A percentile compares a stretch with the other conserved stretches of the same genome.
Conservation (phyloP, 2,888 invertebrate genomes). For the Drosophila aldrichi region DNA sequence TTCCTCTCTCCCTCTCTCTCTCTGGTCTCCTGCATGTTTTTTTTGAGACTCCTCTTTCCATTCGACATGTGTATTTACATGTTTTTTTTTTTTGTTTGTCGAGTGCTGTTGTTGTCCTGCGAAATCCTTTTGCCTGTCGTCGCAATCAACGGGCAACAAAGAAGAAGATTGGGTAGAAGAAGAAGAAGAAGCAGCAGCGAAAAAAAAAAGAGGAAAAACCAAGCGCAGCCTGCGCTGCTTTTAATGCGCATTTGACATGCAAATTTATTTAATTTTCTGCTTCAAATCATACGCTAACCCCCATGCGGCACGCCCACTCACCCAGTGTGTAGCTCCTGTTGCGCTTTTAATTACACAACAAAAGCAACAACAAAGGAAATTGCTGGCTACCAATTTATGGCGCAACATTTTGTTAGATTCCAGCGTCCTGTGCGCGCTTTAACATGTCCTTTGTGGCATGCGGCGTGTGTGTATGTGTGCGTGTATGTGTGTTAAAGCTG, state of each 20-base stretch:
- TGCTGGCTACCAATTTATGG: conserved; percentile 53
- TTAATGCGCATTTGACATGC: conserved; percentile 79
- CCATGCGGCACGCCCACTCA: neutral
- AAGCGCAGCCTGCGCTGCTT: conserved; percentile 37
- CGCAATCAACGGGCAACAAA: conserved; percentile 52
- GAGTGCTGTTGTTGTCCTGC: conserved; percentile 41
- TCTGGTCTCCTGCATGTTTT: neutral
- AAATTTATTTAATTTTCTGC: conserved; percentile 80
- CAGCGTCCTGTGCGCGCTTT: conserved; percentile 42
- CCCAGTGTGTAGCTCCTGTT: conserved; percentile 44
- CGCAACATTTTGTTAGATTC: conserved; percentile 55
- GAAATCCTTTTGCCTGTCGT: conserved; percentile 69
- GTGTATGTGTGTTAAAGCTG: conserved; percentile 40
- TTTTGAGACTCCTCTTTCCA: conserved; percentile 13
- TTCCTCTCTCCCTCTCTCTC: too few species aligned
- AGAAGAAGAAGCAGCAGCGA: too few species aligned
- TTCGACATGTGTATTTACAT: conserved; percentile 10
- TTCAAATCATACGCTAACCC: conserved; percentile 54
- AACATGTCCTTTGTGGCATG: conserved; percentile 62
- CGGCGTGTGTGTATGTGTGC: neutral
- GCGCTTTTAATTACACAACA: conserved; percentile 70
- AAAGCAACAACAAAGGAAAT: conserved; percentile 43
- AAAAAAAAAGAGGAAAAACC: neutral
- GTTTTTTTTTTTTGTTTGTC: conserved; percentile 26
- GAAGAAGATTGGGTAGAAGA: conserved; percentile 8